These are phyloP conservation scores for Drosophila yakuba DNA, from an alignment of 1,140 invertebrate genomes.

Conservation along the genomic window DNA sequence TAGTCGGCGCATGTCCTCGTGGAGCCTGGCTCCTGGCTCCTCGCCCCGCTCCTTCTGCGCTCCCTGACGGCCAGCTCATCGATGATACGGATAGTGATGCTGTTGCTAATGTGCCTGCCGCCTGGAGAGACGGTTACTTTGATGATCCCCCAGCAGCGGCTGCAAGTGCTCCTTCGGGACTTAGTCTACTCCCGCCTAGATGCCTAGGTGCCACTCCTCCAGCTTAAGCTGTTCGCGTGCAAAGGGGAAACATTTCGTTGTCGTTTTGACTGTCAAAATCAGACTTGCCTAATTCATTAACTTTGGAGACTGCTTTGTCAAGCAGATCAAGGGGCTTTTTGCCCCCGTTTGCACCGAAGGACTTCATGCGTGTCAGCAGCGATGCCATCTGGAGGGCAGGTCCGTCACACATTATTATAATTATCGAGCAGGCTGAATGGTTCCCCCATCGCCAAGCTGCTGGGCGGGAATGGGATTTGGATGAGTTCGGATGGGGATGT, in stretches of 20 bases:
- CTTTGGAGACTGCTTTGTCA: conserved; percentile 1
- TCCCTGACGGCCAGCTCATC: conserved; percentile 53
- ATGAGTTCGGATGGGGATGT: background rate
- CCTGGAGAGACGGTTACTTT: conserved; percentile 23
- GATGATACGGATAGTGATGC: conserved; percentile 42
- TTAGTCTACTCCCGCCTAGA: too few species aligned
- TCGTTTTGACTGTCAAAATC: background rate
- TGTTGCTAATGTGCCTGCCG: conserved; percentile 21
- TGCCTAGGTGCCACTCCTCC: background rate
- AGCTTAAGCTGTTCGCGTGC: background rate
- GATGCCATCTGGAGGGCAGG: background rate
- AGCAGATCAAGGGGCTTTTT: conserved; percentile 3
- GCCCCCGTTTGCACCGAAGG: background rate
- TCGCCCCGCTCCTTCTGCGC: conserved; percentile 8
- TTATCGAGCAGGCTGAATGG: conserved; percentile 30
- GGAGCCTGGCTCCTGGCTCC: background rate
- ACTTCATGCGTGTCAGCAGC: background rate
- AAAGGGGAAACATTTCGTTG: background rate
- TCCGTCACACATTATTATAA: conserved; percentile 44
- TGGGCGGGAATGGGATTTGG: background rate
- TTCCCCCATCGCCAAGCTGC: background rate
- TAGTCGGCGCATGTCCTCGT: background rate
- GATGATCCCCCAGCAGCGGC: conserved; percentile 10
- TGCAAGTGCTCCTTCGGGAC: background rate
- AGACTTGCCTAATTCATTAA: conserved; percentile 12